Conservation (phyloP, 2,888 invertebrate species). For the Cremastinae sp. region DNA sequence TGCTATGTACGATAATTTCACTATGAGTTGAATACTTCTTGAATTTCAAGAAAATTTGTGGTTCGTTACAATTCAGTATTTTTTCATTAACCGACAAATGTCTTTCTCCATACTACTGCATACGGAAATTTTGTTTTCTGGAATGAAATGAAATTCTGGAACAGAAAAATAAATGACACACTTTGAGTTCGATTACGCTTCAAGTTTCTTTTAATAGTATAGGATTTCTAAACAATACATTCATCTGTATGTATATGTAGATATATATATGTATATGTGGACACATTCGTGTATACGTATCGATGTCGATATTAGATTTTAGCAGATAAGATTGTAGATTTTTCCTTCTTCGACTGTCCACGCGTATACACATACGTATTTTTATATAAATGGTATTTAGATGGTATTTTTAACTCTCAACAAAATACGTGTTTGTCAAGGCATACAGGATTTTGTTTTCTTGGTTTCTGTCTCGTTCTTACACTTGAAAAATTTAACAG, state of each 20-base stretch:
- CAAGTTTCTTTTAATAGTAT: slow-evolving; percentile 56
- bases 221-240: slow-evolving; percentile 59
- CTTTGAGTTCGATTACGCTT: slow-evolving; percentile 31
- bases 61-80: no score
- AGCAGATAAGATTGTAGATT: slow-evolving; percentile 53
- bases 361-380: no score
- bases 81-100: no score
- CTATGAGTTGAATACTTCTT: no score
- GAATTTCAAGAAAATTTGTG: no score
- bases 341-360: slow-evolving; percentile 26
- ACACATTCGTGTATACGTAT: slow-evolving; percentile 55
- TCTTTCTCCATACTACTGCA: no score
- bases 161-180: slow-evolving; percentile 41
- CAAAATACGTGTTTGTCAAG: slow-evolving; percentile 63
- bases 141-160: background rate
- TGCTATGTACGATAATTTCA: no score
- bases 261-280: slow-evolving; percentile 50
- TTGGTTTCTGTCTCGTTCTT: slow-evolving; percentile 23
- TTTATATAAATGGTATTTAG: slow-evolving; percentile 57
- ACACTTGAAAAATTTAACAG: slow-evolving; percentile 43
- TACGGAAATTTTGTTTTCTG: no score
- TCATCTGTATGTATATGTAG: slow-evolving; percentile 53
- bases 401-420: slow-evolving; percentile 59
- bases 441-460: slow-evolving; percentile 54
- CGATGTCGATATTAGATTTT: slow-evolving; percentile 54